Conservation (phyloP, 1,140 invertebrate species). For the Dendrolimus kikuchii region DNA sequence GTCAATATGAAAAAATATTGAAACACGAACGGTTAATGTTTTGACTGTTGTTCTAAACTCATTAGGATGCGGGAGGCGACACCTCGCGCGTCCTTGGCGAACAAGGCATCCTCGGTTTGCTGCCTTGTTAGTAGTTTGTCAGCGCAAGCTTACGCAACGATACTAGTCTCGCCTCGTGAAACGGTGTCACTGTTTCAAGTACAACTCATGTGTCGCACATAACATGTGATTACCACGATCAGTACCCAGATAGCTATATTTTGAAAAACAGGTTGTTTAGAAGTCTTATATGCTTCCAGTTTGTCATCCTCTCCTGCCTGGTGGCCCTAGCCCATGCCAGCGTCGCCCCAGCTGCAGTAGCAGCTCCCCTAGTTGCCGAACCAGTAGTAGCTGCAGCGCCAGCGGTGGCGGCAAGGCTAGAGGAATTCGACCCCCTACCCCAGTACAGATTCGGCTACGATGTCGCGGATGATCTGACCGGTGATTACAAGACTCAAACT, state of each 20-base stretch:
- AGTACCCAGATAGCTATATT: neutral
- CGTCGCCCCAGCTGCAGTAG: slow-evolving; percentile 35
- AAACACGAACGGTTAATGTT: too few species aligned
- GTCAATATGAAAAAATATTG: too few species aligned
- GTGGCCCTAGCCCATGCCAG: slow-evolving; percentile 36
- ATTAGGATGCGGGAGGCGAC: slow-evolving; percentile 35
- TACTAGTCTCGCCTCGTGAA: slow-evolving; percentile 48
- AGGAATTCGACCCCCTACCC: slow-evolving; percentile 74
- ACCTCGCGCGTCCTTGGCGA: slow-evolving; percentile 44
- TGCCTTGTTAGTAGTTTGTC: slow-evolving; percentile 55
- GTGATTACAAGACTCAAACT: slow-evolving; percentile 66
- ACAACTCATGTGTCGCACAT: slow-evolving; percentile 30
- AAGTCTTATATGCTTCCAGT: slow-evolving; percentile 27
- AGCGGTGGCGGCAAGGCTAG: slow-evolving; percentile 38
- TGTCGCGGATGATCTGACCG: slow-evolving; percentile 74
- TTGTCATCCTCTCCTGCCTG: slow-evolving; percentile 47
- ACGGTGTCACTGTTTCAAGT: slow-evolving; percentile 65
- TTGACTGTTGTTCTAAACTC: slow-evolving; percentile 10
- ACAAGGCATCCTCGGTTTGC: slow-evolving; percentile 21
- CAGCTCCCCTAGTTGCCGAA: slow-evolving; percentile 42
- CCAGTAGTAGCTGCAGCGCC: slow-evolving; percentile 51
- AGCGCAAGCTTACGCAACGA: slow-evolving; percentile 47
- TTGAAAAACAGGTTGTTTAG: slow-evolving; percentile 1
- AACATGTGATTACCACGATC: slow-evolving; percentile 10
- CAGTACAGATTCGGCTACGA: slow-evolving; percentile 80